These are phyloP conservation scores for Discoglossus pictus DNA, from an alignment of 2,797 vertebrate genomes.

Conservation along the genomic window DNA sequence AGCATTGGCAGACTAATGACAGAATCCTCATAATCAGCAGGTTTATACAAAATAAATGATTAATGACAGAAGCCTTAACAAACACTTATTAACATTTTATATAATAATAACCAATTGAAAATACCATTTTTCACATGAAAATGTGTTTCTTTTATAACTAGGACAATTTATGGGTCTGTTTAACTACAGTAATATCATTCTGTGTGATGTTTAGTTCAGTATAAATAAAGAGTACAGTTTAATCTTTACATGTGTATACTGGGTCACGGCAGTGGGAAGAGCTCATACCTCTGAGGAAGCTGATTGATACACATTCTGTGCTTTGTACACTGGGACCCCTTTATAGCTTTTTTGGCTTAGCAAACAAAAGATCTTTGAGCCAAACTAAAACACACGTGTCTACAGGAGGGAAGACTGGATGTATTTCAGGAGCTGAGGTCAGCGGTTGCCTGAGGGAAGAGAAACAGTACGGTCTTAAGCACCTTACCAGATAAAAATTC, in stretches of 20 bases:
- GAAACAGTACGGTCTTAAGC: constrained; percentile 36
- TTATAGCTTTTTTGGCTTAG: constrained; percentile 43
- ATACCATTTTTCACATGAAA: constrained; percentile 6
- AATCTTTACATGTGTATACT: constrained; percentile 15
- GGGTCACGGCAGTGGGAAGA: constrained; percentile 31
- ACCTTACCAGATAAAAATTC: constrained; percentile 54
- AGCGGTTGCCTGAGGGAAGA: constrained; percentile 39
- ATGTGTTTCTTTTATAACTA: constrained; percentile 7
- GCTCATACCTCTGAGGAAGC: constrained; percentile 16
- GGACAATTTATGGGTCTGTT: no score
- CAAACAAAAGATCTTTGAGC: constrained; percentile 37
- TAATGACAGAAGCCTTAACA: no score
- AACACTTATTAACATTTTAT: no score
- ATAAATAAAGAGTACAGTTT: constrained; percentile 1
- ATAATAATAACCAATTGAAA: no score
- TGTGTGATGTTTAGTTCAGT: background rate
- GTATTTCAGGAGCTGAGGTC: constrained; percentile 50
- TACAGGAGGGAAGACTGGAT: constrained; percentile 46
- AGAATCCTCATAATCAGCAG: no score
- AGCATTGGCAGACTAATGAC: no score
- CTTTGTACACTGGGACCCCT: constrained; percentile 16
- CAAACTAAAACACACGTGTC: constrained; percentile 45
- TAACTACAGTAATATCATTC: no score
- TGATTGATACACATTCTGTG: constrained; percentile 40
- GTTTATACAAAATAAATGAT: no score